A percentile compares a stretch with the other conserved stretches of the same genome.
phyloP scores from a whole-genome alignment of 1,140 invertebrate species.

The Drosophila nasuta region DNA sequence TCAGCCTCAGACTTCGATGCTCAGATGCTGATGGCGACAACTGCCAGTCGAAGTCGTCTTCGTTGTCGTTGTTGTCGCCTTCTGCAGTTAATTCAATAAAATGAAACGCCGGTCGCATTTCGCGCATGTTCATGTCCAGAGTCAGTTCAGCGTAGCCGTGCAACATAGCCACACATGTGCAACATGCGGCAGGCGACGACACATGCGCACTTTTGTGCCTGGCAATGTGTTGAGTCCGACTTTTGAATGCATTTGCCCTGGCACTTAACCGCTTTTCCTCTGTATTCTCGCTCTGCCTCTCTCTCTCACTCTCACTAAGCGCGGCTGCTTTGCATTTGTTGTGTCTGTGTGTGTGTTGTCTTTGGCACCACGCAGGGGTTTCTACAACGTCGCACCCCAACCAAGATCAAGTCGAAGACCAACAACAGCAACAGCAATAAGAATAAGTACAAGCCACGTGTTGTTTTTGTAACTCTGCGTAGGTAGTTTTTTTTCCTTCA shows the following conservation, averaged over 20 bases:
- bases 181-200: slow-evolving; percentile 79
- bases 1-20: neutral
- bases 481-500: slow-evolving; percentile 59
- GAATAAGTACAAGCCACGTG: slow-evolving; percentile 24
- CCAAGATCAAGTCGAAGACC: slow-evolving; percentile 41
- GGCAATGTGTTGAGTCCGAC: slow-evolving; percentile 71
- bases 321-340: slow-evolving; percentile 13
- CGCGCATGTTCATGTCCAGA: slow-evolving; percentile 56
- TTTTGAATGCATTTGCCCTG: slow-evolving; percentile 37
- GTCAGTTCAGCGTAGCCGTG: slow-evolving; percentile 46
- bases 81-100: slow-evolving; percentile 70
- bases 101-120: slow-evolving; percentile 58
- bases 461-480: slow-evolving; percentile 54
- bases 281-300: slow-evolving; percentile 2
- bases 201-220: slow-evolving; percentile 12
- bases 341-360: neutral
- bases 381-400: slow-evolving; percentile 55
- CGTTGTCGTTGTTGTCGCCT: slow-evolving; percentile 38
- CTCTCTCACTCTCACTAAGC: neutral
- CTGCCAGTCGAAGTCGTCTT: slow-evolving; percentile 14
- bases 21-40: slow-evolving; percentile 14
- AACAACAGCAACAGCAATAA: slow-evolving; percentile 41
- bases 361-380: slow-evolving; percentile 45
- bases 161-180: slow-evolving; percentile 65
- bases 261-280: slow-evolving; percentile 50